A percentile compares a stretch with the other conserved stretches of the same genome.
Evolutionary conservation across 2,888 invertebrate genomes (phyloP).

Genomic region (Lomographa bimaculata): DNA sequence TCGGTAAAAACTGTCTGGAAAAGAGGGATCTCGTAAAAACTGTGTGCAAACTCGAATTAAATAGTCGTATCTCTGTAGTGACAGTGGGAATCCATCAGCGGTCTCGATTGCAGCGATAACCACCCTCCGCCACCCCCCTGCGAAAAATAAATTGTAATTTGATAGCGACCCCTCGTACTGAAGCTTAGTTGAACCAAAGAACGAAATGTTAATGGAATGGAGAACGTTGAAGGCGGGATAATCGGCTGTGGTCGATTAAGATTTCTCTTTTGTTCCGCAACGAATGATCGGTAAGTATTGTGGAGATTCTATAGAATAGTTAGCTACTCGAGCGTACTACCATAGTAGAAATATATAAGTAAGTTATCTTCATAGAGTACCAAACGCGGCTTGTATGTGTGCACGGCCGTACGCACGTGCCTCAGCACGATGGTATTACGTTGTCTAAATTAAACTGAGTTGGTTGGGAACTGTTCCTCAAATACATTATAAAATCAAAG

Average conservation of each 20-base stretch:
- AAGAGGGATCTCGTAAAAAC: conserved; percentile 62
- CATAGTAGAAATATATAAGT: no score
- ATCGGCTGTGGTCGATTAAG: conserved; percentile 23
- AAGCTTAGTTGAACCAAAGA: conserved; percentile 32
- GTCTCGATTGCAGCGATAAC: conserved; percentile 62
- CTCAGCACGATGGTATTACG: no score
- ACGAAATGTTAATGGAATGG: conserved; percentile 32
- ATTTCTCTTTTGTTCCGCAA: conserved; percentile 16
- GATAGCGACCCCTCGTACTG: conserved; percentile 46
- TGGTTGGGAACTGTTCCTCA: no score
- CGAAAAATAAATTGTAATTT: conserved; percentile 67
- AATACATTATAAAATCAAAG: no score
- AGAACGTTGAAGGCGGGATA: conserved; percentile 22
- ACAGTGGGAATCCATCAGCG: conserved; percentile 73
- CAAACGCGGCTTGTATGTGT: no score
- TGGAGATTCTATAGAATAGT: neutral
- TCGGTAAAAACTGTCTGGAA: conserved; percentile 47
- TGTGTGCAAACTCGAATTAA: conserved; percentile 71
- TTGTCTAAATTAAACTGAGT: no score
- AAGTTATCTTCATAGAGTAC: no score
- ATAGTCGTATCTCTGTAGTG: conserved; percentile 69
- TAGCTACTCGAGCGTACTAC: no score
- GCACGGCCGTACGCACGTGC: no score
- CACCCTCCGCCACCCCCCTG: conserved; percentile 34
- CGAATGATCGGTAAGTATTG: neutral